These are phyloP conservation scores for Coptotermes formosanus DNA, from an alignment of 1,140 invertebrate species.

Conservation along the genomic window DNA sequence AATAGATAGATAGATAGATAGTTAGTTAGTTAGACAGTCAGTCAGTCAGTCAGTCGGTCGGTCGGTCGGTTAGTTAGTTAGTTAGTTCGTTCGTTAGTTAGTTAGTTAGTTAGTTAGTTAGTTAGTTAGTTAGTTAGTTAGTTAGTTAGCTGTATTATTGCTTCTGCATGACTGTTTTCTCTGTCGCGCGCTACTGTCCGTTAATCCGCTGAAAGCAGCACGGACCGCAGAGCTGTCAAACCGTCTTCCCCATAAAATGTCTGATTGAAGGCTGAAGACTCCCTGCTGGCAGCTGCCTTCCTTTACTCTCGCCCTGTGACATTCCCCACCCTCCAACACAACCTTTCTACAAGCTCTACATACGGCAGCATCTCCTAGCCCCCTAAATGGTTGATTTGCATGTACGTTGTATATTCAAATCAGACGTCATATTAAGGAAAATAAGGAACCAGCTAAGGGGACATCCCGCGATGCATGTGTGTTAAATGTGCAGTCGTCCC, in stretches of 20 bases:
- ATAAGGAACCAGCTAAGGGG: not conserved
- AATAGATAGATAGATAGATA: too few species aligned
- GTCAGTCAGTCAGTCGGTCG: too few species aligned
- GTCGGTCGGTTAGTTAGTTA: too few species aligned
- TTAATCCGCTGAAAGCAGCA: not conserved
- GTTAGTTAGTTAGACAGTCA: too few species aligned
- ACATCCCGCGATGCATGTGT: not conserved
- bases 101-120: too few species aligned
- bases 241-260: not conserved
- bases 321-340: not conserved
- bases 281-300: not conserved
- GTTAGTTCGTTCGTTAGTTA: too few species aligned
- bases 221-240: not conserved
- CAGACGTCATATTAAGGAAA: not conserved
- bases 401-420: not conserved
- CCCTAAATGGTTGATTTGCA: constrained; percentile 15
- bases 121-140: too few species aligned
- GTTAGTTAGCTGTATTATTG: too few species aligned
- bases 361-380: not conserved
- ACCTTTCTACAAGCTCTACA: not conserved
- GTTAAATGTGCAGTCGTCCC: too few species aligned
- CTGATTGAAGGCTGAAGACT: not conserved
- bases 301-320: not conserved
- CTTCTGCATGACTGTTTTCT: too few species aligned
- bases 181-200: too few species aligned